These are phyloP conservation scores for Zoroaster sp. DNA, from an alignment of 53 echinoderm and acorn worm genomes.

Conservation along the genomic window DNA sequence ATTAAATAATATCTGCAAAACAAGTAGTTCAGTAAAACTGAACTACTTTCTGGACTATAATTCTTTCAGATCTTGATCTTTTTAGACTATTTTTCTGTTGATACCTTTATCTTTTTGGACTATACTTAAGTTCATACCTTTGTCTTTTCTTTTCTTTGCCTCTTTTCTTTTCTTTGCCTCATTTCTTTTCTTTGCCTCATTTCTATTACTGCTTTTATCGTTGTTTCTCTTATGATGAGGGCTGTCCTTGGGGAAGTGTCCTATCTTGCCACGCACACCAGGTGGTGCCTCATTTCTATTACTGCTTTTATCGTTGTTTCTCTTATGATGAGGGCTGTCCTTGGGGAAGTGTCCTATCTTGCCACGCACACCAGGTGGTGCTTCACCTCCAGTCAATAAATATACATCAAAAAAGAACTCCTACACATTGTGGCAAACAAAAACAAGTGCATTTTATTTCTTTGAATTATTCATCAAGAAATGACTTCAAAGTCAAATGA, in stretches of 20 bases:
- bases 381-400: slow-evolving; percentile 69
- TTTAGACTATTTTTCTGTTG: not conserved
- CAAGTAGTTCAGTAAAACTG: no score
- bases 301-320: slow-evolving; percentile 1
- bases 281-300: slow-evolving; percentile 88
- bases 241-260: slow-evolving; percentile 92
- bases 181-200: not conserved
- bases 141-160: not conserved
- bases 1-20: no score
- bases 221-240: slow-evolving; percentile 52
- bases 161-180: not conserved
- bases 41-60: no score
- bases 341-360: slow-evolving; percentile 94
- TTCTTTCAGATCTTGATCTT: not conserved
- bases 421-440: slow-evolving; percentile 23
- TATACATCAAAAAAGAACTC: slow-evolving; percentile 71
- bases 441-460: not conserved
- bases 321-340: slow-evolving; percentile 71
- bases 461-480: no score
- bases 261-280: slow-evolving; percentile 88
- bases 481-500: no score
- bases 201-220: not conserved
- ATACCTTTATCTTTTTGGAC: not conserved
- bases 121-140: not conserved
- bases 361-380: slow-evolving; percentile 86